Evolutionary conservation across 2,113 vertebrate genomes (phyloP).

Genomic region (Sorex fumeus): DNA sequence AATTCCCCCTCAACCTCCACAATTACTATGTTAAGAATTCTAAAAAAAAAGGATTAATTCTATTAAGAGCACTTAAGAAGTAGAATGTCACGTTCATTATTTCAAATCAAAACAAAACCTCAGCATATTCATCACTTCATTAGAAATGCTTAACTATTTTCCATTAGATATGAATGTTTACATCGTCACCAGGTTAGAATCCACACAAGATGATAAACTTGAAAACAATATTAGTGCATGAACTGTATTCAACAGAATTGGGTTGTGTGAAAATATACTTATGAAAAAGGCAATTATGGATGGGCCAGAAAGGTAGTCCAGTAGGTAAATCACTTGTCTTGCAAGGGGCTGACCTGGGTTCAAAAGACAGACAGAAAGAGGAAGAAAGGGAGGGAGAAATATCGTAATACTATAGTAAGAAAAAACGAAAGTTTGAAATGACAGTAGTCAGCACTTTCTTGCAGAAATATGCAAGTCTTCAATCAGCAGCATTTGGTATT

Average conservation of each 20-base stretch:
- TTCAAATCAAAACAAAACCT: background rate
- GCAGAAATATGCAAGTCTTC: background rate
- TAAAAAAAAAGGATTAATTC: background rate
- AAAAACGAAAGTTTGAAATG: conserved; percentile 42
- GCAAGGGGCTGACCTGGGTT: too few species aligned
- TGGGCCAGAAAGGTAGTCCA: too few species aligned
- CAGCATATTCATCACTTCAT: background rate
- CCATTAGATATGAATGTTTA: conserved; percentile 2
- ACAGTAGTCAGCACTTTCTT: conserved; percentile 47
- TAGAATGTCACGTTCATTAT: background rate
- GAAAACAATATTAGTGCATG: background rate
- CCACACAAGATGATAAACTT: background rate
- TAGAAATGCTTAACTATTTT: conserved; percentile 16
- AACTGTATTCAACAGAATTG: conserved; percentile 8
- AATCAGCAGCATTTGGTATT: conserved; percentile 28
- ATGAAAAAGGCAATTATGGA: background rate
- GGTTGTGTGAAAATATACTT: background rate
- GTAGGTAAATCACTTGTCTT: background rate
- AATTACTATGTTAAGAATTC: background rate
- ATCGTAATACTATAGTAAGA: background rate
- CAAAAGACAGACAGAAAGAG: too few species aligned
- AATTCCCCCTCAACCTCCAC: background rate
- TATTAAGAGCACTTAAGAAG: background rate
- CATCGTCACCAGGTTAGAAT: background rate
- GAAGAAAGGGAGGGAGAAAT: background rate